Conservation (phyloP, 2,113 vertebrate genomes). For the Mustela nigripes region DNA sequence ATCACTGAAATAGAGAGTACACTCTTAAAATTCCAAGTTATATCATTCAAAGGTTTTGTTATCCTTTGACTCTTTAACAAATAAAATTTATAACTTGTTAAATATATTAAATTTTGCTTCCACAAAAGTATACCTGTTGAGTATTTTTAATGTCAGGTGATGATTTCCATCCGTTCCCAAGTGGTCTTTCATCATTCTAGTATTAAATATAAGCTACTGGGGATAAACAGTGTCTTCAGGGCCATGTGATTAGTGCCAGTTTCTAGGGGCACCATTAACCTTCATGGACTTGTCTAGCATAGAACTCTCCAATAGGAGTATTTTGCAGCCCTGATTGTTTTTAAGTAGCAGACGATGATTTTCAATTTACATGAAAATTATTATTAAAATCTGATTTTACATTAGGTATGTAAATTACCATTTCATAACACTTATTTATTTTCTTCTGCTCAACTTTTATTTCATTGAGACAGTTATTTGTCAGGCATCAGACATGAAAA, state of each 20-base stretch:
- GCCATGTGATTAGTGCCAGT: background rate
- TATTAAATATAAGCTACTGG: background rate
- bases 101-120: background rate
- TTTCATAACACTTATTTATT: background rate
- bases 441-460: background rate
- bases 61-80: background rate
- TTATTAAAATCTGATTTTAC: background rate
- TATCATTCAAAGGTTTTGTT: background rate
- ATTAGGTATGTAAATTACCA: background rate
- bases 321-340: background rate
- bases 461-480: background rate
- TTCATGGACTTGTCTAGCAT: background rate
- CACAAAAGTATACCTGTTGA: background rate
- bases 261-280: background rate
- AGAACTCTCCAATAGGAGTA: background rate
- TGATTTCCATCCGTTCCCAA: background rate
- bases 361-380: background rate
- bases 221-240: background rate
- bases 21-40: constrained; percentile 65
- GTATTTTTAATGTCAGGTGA: background rate
- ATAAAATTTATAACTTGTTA: background rate
- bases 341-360: background rate
- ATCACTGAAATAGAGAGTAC: constrained; percentile 21
- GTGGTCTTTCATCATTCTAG: background rate
- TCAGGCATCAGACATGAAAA: background rate